These are phyloP conservation scores for Peromyscus eremicus DNA, from an alignment of 2,797 vertebrate genomes.

Conservation along the genomic window DNA sequence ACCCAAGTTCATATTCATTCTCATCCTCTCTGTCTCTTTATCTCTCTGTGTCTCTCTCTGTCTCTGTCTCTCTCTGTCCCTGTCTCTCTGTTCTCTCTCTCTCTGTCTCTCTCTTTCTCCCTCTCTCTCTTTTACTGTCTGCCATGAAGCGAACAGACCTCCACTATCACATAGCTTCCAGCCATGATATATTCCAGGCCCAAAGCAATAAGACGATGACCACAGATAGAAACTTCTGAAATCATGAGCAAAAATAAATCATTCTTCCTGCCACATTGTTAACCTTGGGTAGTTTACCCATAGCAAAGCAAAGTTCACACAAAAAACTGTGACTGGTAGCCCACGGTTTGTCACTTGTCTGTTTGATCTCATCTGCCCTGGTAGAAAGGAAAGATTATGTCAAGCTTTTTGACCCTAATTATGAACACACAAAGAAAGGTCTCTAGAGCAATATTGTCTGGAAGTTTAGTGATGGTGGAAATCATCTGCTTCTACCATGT, in stretches of 20 bases:
- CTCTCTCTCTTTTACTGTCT: not conserved
- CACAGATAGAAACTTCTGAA: not conserved
- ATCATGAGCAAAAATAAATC: not conserved
- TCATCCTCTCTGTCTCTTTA: not conserved
- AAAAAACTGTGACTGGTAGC: not conserved
- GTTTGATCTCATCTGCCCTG: not conserved
- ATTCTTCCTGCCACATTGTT: not conserved
- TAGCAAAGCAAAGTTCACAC: not conserved
- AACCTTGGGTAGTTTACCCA: not conserved
- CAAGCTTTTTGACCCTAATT: conserved; percentile 44
- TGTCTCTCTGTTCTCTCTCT: no score
- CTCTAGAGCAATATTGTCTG: not conserved
- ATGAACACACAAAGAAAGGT: conserved; percentile 32
- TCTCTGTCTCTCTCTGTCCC: not conserved
- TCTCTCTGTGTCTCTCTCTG: no score
- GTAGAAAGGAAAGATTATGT: conserved; percentile 28
- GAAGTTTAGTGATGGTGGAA: not conserved
- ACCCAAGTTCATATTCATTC: not conserved
- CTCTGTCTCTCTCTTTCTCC: no score
- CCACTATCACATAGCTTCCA: not conserved
- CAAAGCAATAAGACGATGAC: not conserved
- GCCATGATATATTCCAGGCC: not conserved
- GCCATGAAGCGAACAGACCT: not conserved
- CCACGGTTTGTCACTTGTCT: not conserved
- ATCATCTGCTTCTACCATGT: not conserved